These are phyloP conservation scores for Ceyx melanurus DNA, from an alignment of 2,113 vertebrate species.

Conservation along the genomic window DNA sequence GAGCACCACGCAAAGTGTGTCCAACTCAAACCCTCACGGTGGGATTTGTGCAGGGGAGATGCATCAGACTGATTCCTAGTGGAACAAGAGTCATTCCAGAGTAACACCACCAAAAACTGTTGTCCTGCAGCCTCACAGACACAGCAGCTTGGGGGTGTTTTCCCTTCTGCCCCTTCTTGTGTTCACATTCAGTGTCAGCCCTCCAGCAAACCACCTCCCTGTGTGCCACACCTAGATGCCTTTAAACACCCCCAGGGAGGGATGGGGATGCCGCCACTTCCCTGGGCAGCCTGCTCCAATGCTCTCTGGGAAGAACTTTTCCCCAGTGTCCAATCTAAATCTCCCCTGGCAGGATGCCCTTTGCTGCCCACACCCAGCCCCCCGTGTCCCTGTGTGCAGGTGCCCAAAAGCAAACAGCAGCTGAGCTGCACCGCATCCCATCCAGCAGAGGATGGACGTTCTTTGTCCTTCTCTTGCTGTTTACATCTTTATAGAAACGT, in stretches of 20 bases:
- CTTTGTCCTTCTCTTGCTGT: not conserved
- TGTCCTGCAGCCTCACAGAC: not conserved
- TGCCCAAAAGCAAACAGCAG: not conserved
- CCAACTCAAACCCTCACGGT: not conserved
- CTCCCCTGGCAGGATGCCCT: too few relatives aligned
- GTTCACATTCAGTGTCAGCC: not conserved
- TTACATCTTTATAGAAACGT: not conserved
- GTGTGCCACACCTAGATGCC: too few relatives aligned
- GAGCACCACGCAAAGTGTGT: not conserved
- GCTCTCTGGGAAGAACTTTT: not conserved
- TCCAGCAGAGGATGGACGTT: not conserved
- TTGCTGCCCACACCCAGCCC: not conserved
- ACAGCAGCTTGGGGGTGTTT: not conserved
- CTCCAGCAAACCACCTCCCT: not conserved
- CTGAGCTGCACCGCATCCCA: not conserved
- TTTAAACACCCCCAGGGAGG: too few relatives aligned
- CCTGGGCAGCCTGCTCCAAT: not conserved
- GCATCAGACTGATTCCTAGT: not conserved
- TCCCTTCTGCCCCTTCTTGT: accelerated
- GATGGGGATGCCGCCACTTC: not conserved
- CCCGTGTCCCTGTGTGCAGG: not conserved
- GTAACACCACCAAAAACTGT: not conserved
- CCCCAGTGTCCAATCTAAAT: not conserved
- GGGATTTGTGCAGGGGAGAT: not conserved
- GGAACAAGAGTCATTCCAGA: not conserved